Evolutionary conservation across 1,140 invertebrate species (phyloP), one percentile per base, ranked within the genome.

Genomic region (Drosophila orosa): DNA sequence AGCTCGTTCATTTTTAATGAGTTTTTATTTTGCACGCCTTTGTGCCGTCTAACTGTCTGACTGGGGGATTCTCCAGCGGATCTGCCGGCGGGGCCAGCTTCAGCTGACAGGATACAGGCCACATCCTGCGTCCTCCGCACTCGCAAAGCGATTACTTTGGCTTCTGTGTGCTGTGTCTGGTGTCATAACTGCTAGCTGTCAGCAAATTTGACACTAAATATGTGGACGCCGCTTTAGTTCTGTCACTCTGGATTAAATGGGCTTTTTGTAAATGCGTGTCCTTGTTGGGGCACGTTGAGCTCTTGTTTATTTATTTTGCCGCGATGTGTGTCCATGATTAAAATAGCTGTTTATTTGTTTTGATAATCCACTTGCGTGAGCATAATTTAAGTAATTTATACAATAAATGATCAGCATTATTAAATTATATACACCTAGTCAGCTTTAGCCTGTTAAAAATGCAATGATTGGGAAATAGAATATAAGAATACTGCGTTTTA

Each of bases 1-100:
- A 74, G 74, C 44, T 66, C 67, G 82, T 86, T 80, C 75, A 89
- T 87, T 87, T 87, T 87, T 87, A 87, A 87, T 83, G 83, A 87
- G 84, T 87, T 86, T 87, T 86, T 82, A 86, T 79, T 82, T 86
- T 87, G n/a, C 62, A 76, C 67, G 74, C 77, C 76, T 85, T 81
- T 80, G 67, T 80, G 60, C 55, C 73, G 74, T 67, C 60, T 37
- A 79, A 86, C 66, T 74, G 82, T 74, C 68, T 63, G 60, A 55
- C 62, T 63, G 56, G 56, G 65, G 56, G 61, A 50, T 62, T 54
- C 59, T 33, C 19, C 50, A 24, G 31, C 31, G 50, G 19, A 50
- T 63, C 40, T 50, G 59, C 66, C 61, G 39, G 42, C 37, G 58
- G 48, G 58, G 40, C 33, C 50, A 57, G 27, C 59, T 35, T 45